phyloP scores from a whole-genome alignment of 2,888 invertebrate genomes.

The Drosophila pegasa region DNA sequence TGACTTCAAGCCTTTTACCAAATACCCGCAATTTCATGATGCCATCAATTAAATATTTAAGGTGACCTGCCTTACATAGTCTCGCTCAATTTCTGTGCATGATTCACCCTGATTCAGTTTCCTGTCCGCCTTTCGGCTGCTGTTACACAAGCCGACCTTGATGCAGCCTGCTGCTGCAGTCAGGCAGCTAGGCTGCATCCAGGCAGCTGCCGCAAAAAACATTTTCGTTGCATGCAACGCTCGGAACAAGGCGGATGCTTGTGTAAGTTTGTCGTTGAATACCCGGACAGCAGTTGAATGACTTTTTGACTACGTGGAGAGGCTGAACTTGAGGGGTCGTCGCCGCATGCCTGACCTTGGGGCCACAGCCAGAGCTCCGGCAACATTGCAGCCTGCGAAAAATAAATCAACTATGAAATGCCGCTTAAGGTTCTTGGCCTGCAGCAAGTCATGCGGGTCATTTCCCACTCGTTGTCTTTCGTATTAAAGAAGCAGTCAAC shows the following conservation, averaged over 20 bases:
- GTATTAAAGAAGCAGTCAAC: slow-evolving; percentile 5
- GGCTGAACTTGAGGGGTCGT: slow-evolving; percentile 60
- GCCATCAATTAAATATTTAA: slow-evolving; percentile 54
- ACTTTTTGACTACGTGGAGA: slow-evolving; percentile 43
- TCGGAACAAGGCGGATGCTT: slow-evolving; percentile 47
- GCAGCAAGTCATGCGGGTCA: slow-evolving; percentile 18
- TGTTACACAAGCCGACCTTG: slow-evolving; percentile 53
- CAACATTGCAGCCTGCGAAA: slow-evolving; percentile 27
- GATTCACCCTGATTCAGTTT: slow-evolving; percentile 44
- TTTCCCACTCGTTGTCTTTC: slow-evolving; percentile 44
- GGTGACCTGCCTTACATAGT: slow-evolving; percentile 50
- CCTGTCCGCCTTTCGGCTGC: slow-evolving; percentile 27
- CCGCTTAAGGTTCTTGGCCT: slow-evolving; percentile 38
- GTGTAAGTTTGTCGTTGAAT: slow-evolving; percentile 50
- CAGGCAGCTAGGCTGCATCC: slow-evolving; percentile 9
- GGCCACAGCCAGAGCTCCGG: background rate
- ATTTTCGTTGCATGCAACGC: slow-evolving; percentile 59
- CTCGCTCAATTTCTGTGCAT: slow-evolving; percentile 28
- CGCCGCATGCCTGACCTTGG: slow-evolving; percentile 44
- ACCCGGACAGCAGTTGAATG: slow-evolving; percentile 65
- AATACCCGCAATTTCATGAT: slow-evolving; percentile 9
- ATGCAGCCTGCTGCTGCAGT: slow-evolving; percentile 8
- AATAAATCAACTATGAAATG: slow-evolving; percentile 59
- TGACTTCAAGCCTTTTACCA: slow-evolving; percentile 24
- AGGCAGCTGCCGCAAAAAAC: slow-evolving; percentile 28